phyloP scores from a whole-genome alignment of 2,113 vertebrate species.

The Platysteira castanea region DNA sequence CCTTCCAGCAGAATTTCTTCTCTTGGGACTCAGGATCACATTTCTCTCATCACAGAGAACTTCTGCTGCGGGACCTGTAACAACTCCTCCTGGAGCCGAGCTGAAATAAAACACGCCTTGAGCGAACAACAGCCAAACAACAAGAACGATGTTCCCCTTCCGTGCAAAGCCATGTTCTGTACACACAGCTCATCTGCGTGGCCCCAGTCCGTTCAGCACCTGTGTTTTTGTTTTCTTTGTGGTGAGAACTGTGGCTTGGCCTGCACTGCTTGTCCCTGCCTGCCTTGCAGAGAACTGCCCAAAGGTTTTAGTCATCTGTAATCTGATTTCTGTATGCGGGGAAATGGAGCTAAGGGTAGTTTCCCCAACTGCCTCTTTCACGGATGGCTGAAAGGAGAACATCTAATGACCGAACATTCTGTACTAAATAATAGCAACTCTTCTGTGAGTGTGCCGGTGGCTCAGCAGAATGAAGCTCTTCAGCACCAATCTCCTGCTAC shows the following conservation, averaged over 20 bases:
- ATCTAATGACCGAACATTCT: neutral
- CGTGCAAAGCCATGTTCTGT: constrained; percentile 55
- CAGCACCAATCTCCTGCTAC: neutral
- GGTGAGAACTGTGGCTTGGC: constrained; percentile 56
- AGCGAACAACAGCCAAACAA: constrained; percentile 35
- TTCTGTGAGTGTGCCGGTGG: neutral
- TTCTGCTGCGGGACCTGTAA: neutral
- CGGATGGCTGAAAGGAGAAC: neutral
- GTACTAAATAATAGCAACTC: neutral
- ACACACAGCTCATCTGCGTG: constrained; percentile 40
- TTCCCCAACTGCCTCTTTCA: neutral
- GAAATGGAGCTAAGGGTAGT: neutral
- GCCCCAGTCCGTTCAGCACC: constrained; percentile 64
- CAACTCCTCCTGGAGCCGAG: neutral
- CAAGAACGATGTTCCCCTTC: constrained; percentile 27
- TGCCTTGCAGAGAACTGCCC: constrained; percentile 42
- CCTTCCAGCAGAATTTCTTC: constrained; percentile 2
- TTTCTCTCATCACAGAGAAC: neutral
- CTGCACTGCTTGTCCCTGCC: constrained; percentile 60
- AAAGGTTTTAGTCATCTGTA: neutral
- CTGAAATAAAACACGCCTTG: constrained; percentile 20
- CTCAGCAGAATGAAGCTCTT: neutral
- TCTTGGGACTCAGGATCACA: neutral
- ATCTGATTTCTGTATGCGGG: neutral
- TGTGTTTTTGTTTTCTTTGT: constrained; percentile 76